Conservation (phyloP, 1,140 invertebrate species). For the Eurosta solidaginis region DNA sequence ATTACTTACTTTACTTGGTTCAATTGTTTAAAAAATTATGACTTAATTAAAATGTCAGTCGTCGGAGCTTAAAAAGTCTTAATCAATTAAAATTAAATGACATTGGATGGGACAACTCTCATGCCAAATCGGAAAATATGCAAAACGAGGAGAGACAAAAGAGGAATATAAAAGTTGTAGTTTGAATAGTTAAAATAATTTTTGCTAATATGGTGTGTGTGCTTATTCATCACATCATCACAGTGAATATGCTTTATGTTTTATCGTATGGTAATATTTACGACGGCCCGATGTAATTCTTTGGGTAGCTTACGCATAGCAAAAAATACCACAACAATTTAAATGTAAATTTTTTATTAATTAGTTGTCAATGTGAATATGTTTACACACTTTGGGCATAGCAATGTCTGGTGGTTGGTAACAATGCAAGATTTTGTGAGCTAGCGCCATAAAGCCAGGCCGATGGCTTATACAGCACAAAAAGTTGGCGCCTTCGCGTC, state of each 20-base stretch:
- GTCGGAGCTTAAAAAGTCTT: background rate
- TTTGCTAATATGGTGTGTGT: too few relatives aligned
- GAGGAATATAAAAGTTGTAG: background rate
- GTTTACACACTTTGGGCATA: background rate
- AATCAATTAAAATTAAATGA: constrained; percentile 28
- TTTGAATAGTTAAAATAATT: background rate
- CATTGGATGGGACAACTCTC: background rate
- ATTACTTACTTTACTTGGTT: background rate
- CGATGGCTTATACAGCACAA: too few relatives aligned
- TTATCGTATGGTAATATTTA: constrained; percentile 18
- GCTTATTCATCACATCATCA: too few relatives aligned
- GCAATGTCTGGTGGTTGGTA: background rate
- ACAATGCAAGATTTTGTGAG: too few relatives aligned
- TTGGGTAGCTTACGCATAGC: background rate
- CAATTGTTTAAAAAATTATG: background rate
- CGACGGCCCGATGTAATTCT: background rate
- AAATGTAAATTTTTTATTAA: too few relatives aligned
- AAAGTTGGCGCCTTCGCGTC: too few relatives aligned
- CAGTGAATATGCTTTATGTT: background rate
- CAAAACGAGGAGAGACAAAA: background rate
- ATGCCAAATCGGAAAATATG: background rate
- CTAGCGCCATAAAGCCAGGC: too few relatives aligned
- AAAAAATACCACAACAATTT: background rate
- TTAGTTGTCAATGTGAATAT: background rate
- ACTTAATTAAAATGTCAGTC: constrained; percentile 14